These are phyloP conservation scores for Heliocidaris tuberculata DNA, from an alignment of 35 echinoderm and acorn worm species.

Conservation along the genomic window DNA sequence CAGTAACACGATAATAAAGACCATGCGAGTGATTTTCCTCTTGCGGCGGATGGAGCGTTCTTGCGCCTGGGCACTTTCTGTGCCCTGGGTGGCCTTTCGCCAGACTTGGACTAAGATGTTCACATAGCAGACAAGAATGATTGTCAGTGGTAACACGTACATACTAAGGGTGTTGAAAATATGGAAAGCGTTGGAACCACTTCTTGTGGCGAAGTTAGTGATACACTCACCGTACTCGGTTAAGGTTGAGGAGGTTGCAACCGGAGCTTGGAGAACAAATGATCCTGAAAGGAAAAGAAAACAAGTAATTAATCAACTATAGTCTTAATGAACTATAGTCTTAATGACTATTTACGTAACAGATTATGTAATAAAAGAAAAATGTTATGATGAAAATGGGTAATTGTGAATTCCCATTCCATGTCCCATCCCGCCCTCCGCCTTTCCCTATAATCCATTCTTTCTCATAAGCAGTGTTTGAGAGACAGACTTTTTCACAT, in stretches of 20 bases:
- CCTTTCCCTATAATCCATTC: too few species aligned
- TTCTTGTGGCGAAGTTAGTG: conserved; percentile 25
- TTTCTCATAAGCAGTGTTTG: too few species aligned
- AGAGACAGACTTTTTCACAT: too few species aligned
- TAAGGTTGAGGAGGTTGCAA: conserved; percentile 61
- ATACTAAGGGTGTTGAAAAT: conserved; percentile 62
- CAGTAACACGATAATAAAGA: conserved; percentile 71
- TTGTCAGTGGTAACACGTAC: conserved; percentile 60
- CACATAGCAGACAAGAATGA: conserved; percentile 67
- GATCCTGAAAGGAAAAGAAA: conserved; percentile 63
- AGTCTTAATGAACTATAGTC: neutral
- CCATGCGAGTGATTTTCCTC: conserved; percentile 82
- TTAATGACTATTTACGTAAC: neutral
- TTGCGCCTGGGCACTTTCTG: conserved; percentile 76
- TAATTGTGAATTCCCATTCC: too few species aligned
- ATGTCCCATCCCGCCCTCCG: too few species aligned
- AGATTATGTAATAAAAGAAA: neutral
- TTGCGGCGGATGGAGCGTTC: conserved; percentile 74
- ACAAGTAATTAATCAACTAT: conserved; percentile 33
- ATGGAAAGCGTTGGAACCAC: conserved; percentile 57
- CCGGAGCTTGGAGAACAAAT: conserved; percentile 73
- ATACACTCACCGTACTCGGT: conserved; percentile 43
- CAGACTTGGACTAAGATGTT: conserved; percentile 76
- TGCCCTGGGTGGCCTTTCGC: conserved; percentile 59
- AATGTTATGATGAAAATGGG: neutral